These are phyloP conservation scores for Physeter macrocephalus DNA, from an alignment of 2,113 vertebrate genomes.

Conservation along the genomic window DNA sequence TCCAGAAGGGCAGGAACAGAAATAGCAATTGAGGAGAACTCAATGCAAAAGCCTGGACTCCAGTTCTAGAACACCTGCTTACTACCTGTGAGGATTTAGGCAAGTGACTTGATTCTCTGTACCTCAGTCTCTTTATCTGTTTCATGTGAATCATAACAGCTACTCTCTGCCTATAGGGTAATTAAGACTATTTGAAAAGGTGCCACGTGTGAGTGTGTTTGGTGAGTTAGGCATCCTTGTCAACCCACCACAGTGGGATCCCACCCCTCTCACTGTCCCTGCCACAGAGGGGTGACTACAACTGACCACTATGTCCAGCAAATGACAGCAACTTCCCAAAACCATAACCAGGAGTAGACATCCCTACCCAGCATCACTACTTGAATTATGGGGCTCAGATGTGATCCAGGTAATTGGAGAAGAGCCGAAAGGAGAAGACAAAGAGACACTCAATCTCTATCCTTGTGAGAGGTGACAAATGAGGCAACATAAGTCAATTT, in stretches of 20 bases:
- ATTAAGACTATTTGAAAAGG: neutral
- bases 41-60: neutral
- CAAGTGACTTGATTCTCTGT: neutral
- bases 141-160: neutral
- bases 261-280: neutral
- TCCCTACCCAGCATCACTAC: neutral
- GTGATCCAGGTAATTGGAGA: neutral
- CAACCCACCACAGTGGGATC: too few species aligned
- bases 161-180: neutral
- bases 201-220: accelerated
- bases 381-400: neutral
- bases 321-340: neutral
- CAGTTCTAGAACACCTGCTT: neutral
- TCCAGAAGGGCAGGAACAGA: neutral
- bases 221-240: neutral
- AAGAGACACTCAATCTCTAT: neutral
- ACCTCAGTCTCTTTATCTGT: neutral
- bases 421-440: neutral
- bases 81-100: neutral
- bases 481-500: neutral
- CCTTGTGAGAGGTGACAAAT: neutral
- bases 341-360: neutral
- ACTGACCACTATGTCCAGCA: neutral
- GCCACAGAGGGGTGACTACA: too few species aligned
- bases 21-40: too few species aligned